Evolutionary conservation across 2,888 invertebrate genomes (phyloP).

Genomic region (Heliconius ismenius): DNA sequence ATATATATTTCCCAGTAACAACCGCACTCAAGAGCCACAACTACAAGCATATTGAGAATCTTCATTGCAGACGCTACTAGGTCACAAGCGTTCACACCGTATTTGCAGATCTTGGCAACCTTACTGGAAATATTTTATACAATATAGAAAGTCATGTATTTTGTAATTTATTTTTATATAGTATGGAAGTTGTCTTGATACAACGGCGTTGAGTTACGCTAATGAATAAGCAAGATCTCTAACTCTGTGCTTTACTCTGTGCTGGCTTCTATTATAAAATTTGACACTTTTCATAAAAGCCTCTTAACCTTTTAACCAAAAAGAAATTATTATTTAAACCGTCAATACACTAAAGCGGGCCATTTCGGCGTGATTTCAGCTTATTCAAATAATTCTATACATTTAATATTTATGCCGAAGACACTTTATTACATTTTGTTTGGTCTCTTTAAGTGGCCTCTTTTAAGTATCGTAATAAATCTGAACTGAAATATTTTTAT

Average conservation of each 20-base stretch:
- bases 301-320: not conserved
- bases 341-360: conserved; percentile 13
- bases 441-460: conserved; percentile 16
- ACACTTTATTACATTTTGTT: conserved; percentile 22
- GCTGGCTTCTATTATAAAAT: not conserved
- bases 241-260: too few species aligned
- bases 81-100: conserved; percentile 18
- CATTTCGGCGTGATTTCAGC: not conserved
- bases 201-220: not conserved
- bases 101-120: conserved; percentile 10
- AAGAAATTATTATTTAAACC: not conserved
- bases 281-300: not conserved
- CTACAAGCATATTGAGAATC: conserved; percentile 16
- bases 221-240: not conserved
- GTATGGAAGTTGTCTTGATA: not conserved
- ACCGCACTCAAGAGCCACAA: conserved; percentile 3
- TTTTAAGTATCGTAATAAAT: conserved; percentile 22
- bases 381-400: conserved; percentile 21
- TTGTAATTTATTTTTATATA: not conserved
- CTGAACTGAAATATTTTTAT: conserved; percentile 9
- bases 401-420: conserved; percentile 10
- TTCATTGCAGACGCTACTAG: conserved; percentile 10
- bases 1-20: conserved; percentile 16
- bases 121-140: conserved; percentile 13
- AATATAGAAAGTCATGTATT: not conserved